Base-by-base conservation (phyloP, 2,113 vertebrate genomes). In the Eulemur rufifrons region DNA sequence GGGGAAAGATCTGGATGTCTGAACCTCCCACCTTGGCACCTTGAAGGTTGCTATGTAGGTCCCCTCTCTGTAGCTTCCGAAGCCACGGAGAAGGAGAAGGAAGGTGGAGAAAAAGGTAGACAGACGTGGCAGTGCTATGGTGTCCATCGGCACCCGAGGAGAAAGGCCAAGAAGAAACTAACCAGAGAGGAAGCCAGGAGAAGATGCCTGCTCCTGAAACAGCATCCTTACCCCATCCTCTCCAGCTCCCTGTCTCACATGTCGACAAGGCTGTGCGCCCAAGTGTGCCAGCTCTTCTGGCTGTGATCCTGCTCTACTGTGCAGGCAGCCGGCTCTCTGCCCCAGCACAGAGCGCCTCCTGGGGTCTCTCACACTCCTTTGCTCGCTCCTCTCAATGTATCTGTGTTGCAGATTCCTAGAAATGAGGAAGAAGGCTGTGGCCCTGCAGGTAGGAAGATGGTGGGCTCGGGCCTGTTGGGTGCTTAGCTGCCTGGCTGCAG, bases 201-300 rank as follows among this genome's bases (percentile, higher is more conserved):
- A 56, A 92, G 59, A 86, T 10, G 14, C 37, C 84, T 96, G 69
- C 52, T 96, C 63, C 47, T 81, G 71, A 95, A 90, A 61, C 14
- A 83, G 68, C 45, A 68, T 78, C 52, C 42, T 68, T 71, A 54
- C 73, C 37, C 81, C 13, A 10, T 89, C 76, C 32, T 89, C 63
- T 89, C 63, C 27, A 13, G 39, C 23, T 6, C n/a, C 71, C 71
- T 39, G 18, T 81, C 74, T 68, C 45, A 45, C 63, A 32, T 90
- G 86, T 71, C 9, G 1, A 87, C 47, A 25, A 74, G 91, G 59
- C 87, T 45, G 15, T 73, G 34, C 81, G 82, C 68, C 86, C 39
- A 8, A 64, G 74, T 92, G 74, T 84, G 56, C 91, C 87, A 89
- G 94, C 63, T 89, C 77, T 86, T 47, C 96, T 95, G 94, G 94